Base-by-base conservation (phyloP, 2,113 vertebrate species). In the Nestor notabilis region DNA sequence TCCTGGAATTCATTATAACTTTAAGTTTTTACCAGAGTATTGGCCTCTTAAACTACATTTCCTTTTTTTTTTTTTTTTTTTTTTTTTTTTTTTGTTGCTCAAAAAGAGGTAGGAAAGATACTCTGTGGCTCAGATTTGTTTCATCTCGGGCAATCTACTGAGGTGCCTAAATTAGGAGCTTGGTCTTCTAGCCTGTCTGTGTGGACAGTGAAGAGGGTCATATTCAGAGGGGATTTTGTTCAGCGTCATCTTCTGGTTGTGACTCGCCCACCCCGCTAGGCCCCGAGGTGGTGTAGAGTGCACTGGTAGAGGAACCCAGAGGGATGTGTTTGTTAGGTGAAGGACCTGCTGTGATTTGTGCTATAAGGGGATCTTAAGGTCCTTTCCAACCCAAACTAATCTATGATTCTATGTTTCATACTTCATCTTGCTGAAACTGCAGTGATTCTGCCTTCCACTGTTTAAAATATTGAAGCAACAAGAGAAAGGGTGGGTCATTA, bases 1-100 rank as follows among this genome's bases (percentile, higher is more conserved):
- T 93, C 69, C 90, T 95, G 90, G 89, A 89, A 92, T 95, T 91
- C 77, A 82, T 93, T 82, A 89, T 68, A 82, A 78, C 24, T 74
- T 81, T 10, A 55, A 52, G 15, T 79, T 97, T 90, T 93, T 89
- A 95, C 46, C n/a, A 75, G 43, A 1, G 2, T 72, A 29, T 87
- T 5, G 14, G 17, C n/a, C 55, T 70, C 39, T 78, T 83, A 81
- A 92, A 66, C 56, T 55, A 44, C 11, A 18, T 83, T 78, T 89
- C 83, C 43, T 31, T 16, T 93, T 0, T 9, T 25, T 33, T 27
- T 37, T 58, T 13, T 3, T 31, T 31, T 44, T 20, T 37, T 4
- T 13, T 24, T 24, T 9, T 11, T 7, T 46, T 52, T 14, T 37
- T 37, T 2, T 43, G 2, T 53, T 92, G 11, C 20, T 89, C n/a